Base-by-base conservation (phyloP, 2,888 invertebrate genomes). In the Drosophila neutralis region DNA sequence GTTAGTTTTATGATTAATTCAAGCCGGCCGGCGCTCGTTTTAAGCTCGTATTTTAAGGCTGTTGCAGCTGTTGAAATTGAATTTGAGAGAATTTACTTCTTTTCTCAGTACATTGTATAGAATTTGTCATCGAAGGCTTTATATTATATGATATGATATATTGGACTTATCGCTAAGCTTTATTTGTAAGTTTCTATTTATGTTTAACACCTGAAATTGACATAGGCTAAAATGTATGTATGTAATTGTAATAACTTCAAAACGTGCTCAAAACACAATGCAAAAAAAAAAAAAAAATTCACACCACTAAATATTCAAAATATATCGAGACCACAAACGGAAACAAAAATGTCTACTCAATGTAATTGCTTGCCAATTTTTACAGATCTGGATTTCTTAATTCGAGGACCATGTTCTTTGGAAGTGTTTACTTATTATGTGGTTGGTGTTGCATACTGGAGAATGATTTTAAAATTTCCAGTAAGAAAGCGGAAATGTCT, bases 161-260 rank as follows among this genome's bases (percentile, higher is more conserved):
- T 38, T 56, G 29, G 38, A 38, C 27, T 56, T 38, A 58, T 40
- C 48, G 54, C 69, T 73, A 72, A 78, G 73, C 59, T 79, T 79
- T 63, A 54, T 52, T 75, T 80, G 69, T 86, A 86, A 73, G 83
- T 83, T 82, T 88, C 80, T 86, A 87, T 83, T 86, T 86, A 86
- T 73, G 60, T 86, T 76, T 76, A 82, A 88, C 83, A 78, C 73
- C 62, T 63, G 65, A 63, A 73, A 64, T 78, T 74, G 69, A 72
- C 76, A 54, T 79, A 83, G 76, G 79, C 72, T 80, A 73, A 65
- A 56, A 52, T 66, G 29, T 52, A 58, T 76, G 66, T 78, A 58
- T 76, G 66, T 78, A 81, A 68, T 76, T 79, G 38, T 76, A 73
- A 78, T 65, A 67, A 65, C 52, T 73, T 78, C 53, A 63, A 68